Evolutionary conservation across 2,797 vertebrate genomes (phyloP), one percentile per base, ranked within the genome.

Genomic region (Sphenopsis melanotis): DNA sequence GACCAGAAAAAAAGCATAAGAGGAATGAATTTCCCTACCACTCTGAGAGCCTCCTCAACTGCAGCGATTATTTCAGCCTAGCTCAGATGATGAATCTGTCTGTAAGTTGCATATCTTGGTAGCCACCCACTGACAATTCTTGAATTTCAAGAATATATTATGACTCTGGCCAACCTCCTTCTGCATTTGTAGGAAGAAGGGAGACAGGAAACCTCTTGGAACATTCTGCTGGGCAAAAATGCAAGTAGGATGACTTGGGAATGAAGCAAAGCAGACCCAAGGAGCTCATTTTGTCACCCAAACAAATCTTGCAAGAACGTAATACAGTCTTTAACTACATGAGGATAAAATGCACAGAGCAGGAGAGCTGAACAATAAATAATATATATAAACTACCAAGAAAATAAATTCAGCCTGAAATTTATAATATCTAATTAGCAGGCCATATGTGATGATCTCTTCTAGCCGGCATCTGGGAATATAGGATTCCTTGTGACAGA

Each of bases 61-160:
- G 49, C 85, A 93, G 39, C 0, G 3, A 53, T 69, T 76, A 79
- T 77, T 85, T 87, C 82, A 87, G 78, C 53, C 78, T n/a, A 70
- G 60, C 60, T 83, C 57, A 71, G 57, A 82, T 77, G 57, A 91
- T 53, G 34, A 92, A 59, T 59, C 56, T 82, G n/a, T 47, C 83
- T 79, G 21, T 55, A 90, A 83, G 3, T 12, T 70, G 37, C 2
- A 0, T 19, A 71, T 94, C 68, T 81, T 68, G 56, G 84, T 87
- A 94, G 79, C 87, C 79, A n/a, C 87, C 69, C 76, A 93, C 92
- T 75, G 55, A 79, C 57, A 94, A 61, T 61, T 83, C 70, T 56
- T 78, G 50, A 70, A 53, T 92, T 75, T 91, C 77, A 81, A 83
- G 71, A 93, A 44, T 55, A 85, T 89, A 89, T 87, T 57, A 87